Conservation (phyloP, 2,113 vertebrate species). For the Danio rerio region DNA sequence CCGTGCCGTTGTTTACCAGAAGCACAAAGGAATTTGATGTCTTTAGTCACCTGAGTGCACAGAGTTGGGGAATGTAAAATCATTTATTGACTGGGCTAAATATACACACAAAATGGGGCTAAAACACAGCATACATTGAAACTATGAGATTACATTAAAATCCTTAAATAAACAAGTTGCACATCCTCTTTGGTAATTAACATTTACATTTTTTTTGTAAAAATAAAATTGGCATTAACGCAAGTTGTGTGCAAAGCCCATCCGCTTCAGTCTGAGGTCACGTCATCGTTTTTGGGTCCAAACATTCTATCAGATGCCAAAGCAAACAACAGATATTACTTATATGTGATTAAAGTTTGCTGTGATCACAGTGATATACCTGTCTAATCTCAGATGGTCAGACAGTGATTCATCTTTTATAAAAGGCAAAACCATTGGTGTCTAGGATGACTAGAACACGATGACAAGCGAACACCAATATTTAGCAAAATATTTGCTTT, state of each 20-base stretch:
- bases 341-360: too few species aligned
- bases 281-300: too few species aligned
- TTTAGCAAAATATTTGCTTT: too few species aligned
- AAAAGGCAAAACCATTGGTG: too few species aligned
- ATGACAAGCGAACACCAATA: too few species aligned
- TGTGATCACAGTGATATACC: too few species aligned
- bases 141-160: constrained; percentile 71
- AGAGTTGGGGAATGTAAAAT: constrained; percentile 42
- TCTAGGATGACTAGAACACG: too few species aligned
- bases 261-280: too few species aligned
- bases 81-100: constrained; percentile 69
- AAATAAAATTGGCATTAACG: constrained; percentile 17
- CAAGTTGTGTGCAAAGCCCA: constrained; percentile 31
- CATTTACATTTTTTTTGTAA: constrained; percentile 46
- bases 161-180: constrained; percentile 72
- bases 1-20: not conserved
- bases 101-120: constrained; percentile 58
- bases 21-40: not conserved
- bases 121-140: constrained; percentile 66
- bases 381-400: too few species aligned
- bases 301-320: too few species aligned
- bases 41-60: constrained; percentile 9
- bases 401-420: too few species aligned
- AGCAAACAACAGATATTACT: too few species aligned
- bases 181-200: constrained; percentile 59